phyloP scores from a whole-genome alignment of 1,140 invertebrate species.

The Nasonia longicornis region DNA sequence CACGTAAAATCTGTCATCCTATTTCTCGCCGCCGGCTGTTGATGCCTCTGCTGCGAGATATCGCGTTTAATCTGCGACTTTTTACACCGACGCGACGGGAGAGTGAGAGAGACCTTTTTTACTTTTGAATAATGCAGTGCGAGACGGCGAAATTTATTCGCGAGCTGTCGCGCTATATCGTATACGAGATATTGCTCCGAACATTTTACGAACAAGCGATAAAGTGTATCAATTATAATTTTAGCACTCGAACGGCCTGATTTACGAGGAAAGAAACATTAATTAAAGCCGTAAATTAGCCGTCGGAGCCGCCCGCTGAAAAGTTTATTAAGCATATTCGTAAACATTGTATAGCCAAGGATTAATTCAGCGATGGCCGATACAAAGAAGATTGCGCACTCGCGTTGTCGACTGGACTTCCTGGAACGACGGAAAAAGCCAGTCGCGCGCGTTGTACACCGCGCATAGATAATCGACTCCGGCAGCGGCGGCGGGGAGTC shows the following conservation, averaged over 20 bases:
- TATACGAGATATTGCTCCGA: neutral
- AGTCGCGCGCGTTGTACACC: neutral
- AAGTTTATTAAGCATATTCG: neutral
- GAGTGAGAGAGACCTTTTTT: neutral
- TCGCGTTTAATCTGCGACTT: neutral
- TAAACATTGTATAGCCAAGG: neutral
- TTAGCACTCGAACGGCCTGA: neutral
- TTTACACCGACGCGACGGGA: neutral
- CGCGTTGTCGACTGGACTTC: too few relatives aligned
- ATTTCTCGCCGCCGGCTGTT: constrained; percentile 8
- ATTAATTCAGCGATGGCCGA: neutral
- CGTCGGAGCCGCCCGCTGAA: neutral
- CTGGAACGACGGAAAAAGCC: too few relatives aligned
- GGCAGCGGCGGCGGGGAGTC: too few relatives aligned
- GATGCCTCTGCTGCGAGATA: neutral
- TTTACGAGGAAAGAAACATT: neutral
- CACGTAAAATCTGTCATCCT: constrained; percentile 38
- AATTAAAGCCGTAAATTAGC: neutral
- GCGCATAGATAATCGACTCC: neutral
- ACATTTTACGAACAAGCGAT: neutral
- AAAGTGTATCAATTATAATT: neutral
- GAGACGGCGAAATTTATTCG: neutral
- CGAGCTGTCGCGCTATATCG: too few relatives aligned
- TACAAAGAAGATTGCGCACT: too few relatives aligned
- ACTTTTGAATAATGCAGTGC: neutral